phyloP scores from a whole-genome alignment of 2,797 vertebrate species.

The Muscicapa comitata region DNA sequence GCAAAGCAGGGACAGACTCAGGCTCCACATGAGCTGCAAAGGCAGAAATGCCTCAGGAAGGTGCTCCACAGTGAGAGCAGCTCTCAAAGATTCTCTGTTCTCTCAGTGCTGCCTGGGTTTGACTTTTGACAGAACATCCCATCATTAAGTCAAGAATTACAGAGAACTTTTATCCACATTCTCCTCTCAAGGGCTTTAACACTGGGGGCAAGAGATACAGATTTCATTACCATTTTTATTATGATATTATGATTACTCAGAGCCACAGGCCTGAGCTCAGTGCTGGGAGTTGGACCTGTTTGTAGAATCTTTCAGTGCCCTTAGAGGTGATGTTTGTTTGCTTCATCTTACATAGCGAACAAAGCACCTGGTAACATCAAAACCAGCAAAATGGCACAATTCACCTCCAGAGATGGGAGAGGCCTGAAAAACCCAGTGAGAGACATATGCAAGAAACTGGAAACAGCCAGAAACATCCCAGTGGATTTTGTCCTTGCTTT shows the following conservation, averaged over 20 bases:
- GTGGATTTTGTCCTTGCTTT: background rate
- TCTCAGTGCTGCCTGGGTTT: background rate
- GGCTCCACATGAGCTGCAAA: background rate
- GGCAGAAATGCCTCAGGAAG: background rate
- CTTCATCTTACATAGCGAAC: background rate
- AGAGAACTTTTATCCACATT: background rate
- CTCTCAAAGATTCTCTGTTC: background rate
- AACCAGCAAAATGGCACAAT: background rate
- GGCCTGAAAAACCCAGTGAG: background rate
- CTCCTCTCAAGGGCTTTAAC: background rate
- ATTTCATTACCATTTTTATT: background rate
- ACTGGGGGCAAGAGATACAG: background rate
- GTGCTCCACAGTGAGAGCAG: fast-evolving
- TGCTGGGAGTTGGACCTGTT: background rate
- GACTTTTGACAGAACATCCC: background rate
- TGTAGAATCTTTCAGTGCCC: background rate
- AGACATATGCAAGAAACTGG: background rate
- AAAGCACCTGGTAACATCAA: background rate
- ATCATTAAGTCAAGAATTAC: background rate
- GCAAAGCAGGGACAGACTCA: background rate
- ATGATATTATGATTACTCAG: background rate
- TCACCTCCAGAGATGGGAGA: background rate
- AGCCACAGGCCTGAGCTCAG: background rate
- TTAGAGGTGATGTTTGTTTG: background rate
- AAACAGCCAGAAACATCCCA: fast-evolving